phyloP scores from a whole-genome alignment of 2,113 vertebrate genomes.

The Rhizomys pruinosus region DNA sequence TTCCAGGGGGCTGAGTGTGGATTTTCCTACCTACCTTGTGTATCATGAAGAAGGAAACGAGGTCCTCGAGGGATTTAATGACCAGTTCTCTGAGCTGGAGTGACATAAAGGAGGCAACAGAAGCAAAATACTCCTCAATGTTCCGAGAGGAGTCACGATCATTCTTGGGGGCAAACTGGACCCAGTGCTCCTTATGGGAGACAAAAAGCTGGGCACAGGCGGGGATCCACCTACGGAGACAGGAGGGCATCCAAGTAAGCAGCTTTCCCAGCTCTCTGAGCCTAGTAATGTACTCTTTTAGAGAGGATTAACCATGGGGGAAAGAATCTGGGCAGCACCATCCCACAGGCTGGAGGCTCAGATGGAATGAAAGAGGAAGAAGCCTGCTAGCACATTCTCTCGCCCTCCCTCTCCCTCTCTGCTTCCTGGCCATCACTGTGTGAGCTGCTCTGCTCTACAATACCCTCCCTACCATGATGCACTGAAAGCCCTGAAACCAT shows the following conservation, averaged over 20 bases:
- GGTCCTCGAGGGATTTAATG: constrained; percentile 90
- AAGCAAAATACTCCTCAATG: constrained; percentile 90
- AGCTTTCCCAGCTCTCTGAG: not conserved
- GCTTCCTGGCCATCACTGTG: not conserved
- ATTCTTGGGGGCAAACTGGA: constrained; percentile 86
- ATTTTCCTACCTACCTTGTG: constrained; percentile 87
- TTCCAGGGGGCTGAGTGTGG: not conserved
- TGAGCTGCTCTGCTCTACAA: no score
- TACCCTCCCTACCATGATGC: not conserved
- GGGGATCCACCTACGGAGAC: constrained; percentile 92
- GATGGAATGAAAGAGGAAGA: not conserved
- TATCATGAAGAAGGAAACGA: constrained; percentile 90
- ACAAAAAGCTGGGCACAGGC: constrained; percentile 88
- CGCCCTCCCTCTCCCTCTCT: not conserved
- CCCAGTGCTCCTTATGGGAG: constrained; percentile 85
- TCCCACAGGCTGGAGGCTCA: not conserved
- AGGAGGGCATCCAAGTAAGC: not conserved
- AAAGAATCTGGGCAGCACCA: not conserved
- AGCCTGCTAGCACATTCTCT: not conserved
- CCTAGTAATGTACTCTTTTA: not conserved
- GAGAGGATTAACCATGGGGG: not conserved
- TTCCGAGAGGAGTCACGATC: constrained; percentile 78
- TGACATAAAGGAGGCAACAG: constrained; percentile 91
- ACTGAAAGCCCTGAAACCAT: not conserved
- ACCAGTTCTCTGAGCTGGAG: constrained; percentile 93